Conservation (phyloP, 2,113 vertebrate genomes). For the Embiotoca jacksoni region DNA sequence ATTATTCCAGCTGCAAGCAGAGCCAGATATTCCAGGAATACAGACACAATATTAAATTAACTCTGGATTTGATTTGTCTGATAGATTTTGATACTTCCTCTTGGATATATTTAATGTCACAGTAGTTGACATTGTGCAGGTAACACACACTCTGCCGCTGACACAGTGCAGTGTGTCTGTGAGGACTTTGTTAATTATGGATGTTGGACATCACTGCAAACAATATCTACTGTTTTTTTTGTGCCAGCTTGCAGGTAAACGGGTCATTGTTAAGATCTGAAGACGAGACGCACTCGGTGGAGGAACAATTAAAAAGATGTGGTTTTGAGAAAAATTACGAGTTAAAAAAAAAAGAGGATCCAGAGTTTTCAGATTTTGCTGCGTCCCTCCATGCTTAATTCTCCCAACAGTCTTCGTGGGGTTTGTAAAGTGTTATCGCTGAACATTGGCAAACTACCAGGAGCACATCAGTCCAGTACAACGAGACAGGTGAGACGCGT, state of each 20-base stretch:
- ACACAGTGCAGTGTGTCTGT: neutral
- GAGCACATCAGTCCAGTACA: constrained; percentile 47
- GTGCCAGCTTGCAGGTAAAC: neutral
- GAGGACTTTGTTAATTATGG: neutral
- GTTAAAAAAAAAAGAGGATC: neutral
- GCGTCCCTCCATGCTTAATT: neutral
- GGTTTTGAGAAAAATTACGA: neutral
- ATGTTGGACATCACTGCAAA: constrained; percentile 8
- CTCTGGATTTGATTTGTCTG: constrained; percentile 77
- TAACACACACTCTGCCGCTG: neutral
- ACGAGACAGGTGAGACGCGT: constrained; percentile 54
- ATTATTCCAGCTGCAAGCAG: constrained; percentile 75
- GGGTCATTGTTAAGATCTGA: constrained; percentile 1
- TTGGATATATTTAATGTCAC: constrained; percentile 71
- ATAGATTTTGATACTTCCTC: constrained; percentile 75
- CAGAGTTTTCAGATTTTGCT: neutral
- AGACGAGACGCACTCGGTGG: neutral
- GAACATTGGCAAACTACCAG: constrained; percentile 31
- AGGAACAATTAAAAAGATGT: neutral
- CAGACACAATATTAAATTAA: constrained; percentile 77
- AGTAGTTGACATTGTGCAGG: constrained; percentile 63
- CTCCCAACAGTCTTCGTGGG: neutral
- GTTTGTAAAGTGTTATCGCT: constrained; percentile 13
- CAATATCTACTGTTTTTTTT: neutral
- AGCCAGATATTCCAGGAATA: constrained; percentile 81